Conservation (phyloP, 2,797 vertebrate species). For the Muscicapa comitata region DNA sequence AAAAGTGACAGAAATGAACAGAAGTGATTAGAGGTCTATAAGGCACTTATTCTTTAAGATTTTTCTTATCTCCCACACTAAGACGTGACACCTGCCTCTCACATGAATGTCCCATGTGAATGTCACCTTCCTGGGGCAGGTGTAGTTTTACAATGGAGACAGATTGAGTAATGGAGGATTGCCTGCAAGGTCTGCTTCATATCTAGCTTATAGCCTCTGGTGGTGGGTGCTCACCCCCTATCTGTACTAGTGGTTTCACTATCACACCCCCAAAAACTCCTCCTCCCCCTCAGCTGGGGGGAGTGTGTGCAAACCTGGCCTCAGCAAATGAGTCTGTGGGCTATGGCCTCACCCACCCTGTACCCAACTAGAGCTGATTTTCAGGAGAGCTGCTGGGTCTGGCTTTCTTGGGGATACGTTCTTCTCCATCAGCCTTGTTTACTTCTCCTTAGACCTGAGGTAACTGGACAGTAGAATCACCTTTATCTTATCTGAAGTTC, state of each 20-base stretch:
- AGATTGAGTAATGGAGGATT: not conserved
- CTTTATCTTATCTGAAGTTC: too few species aligned
- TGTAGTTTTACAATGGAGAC: not conserved
- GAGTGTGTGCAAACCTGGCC: too few species aligned
- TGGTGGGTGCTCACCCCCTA: not conserved
- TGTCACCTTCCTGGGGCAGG: not conserved
- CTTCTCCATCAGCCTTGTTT: too few species aligned
- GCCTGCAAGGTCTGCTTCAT: not conserved
- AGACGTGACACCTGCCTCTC: not conserved
- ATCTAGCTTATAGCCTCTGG: not conserved
- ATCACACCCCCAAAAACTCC: not conserved
- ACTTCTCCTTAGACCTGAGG: too few species aligned
- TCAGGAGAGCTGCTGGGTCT: too few species aligned
- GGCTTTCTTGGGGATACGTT: too few species aligned
- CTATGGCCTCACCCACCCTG: too few species aligned
- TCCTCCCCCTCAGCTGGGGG: too few species aligned
- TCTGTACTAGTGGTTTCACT: not conserved
- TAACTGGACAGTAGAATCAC: too few species aligned
- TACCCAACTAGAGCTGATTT: too few species aligned
- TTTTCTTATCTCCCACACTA: not conserved
- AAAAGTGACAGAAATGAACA: not conserved
- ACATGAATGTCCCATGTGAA: not conserved
- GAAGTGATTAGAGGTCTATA: not conserved
- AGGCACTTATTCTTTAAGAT: not conserved
- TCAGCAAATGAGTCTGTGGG: too few species aligned